Base-by-base conservation (phyloP, 2,888 invertebrate species). In the Drosophila melanocephala region DNA sequence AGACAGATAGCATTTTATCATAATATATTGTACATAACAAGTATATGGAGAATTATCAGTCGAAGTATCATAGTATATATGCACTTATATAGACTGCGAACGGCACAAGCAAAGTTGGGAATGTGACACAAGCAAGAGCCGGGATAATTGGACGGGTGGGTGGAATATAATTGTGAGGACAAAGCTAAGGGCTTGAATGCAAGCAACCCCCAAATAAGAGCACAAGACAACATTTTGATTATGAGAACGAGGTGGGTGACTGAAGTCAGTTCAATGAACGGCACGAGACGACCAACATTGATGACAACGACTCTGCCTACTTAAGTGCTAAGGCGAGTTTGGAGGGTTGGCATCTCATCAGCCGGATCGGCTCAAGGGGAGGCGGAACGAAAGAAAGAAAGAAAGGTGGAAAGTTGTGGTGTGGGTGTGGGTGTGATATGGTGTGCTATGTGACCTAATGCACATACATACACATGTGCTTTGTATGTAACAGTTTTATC, bases 231-330 rank as follows among this genome's bases (percentile, higher is more conserved):
- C 42, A 30, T 5, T 47, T 28, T 22, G 67, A 60, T 26, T 28
- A 37, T 35, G 30, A 61, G 42, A 32, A 56, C n/a, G 58, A 42
- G 35, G 64, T 35, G 55, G 26, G 42, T 37, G 42, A 44, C 50
- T 65, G 68, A 63, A 47, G 69, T 62, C 69, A 81, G 85, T 85
- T 89, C 87, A 85, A 77, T 85, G 87, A 85, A 83, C 82, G 81
- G 61, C 51, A 62, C 58, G 64, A 55, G 56, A 55, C 53, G 51
- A 62, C 28, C 47, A 59, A 56, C 53, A 71, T 56, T 63, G 58
- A 70, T 62, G 64, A 68, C 68, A 68, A 75, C 59, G 74, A 55
- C 35, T 78, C 87, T 75, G 63, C 84, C 84, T 87, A 87, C 80
- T 81, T 89, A 85, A 89, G 88, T 87, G 79, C 84, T 79, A 30